These are phyloP conservation scores for Eunapius fragilis DNA, from an alignment of 37 sponge, comb jelly and placozoan genomes.

Conservation along the genomic window DNA sequence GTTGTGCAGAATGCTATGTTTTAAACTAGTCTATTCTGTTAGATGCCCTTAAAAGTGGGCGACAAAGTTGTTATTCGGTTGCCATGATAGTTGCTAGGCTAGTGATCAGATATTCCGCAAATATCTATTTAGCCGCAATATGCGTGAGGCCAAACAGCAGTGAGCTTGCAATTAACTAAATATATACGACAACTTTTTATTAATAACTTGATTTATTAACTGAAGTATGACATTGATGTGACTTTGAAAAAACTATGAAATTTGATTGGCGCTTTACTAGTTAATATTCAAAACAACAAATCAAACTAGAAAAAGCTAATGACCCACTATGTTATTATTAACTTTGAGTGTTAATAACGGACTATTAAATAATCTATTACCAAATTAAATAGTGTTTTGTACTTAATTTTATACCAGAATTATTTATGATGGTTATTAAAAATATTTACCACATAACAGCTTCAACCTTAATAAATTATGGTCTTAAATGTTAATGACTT, in stretches of 20 bases:
- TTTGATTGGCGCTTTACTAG: neutral
- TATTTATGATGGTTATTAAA: neutral
- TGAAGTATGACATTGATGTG: neutral
- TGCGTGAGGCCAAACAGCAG: no score
- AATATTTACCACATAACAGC: neutral
- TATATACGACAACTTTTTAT: neutral
- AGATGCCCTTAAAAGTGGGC: no score
- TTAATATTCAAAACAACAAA: no score
- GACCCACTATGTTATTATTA: neutral
- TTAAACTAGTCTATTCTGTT: no score
- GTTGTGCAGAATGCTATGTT: no score
- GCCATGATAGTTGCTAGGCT: no score
- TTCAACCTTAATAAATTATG: neutral
- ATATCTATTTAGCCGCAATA: no score
- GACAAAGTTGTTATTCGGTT: no score
- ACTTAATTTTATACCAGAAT: neutral
- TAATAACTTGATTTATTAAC: neutral
- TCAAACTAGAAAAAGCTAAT: neutral
- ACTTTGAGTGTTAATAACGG: neutral
- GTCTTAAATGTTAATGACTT: neutral
- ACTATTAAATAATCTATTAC: neutral
- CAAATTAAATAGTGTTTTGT: neutral
- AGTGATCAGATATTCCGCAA: no score
- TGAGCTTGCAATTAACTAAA: neutral
- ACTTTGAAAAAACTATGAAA: neutral